Conservation (phyloP, 2,888 invertebrate genomes). For the Elmis aenea region DNA sequence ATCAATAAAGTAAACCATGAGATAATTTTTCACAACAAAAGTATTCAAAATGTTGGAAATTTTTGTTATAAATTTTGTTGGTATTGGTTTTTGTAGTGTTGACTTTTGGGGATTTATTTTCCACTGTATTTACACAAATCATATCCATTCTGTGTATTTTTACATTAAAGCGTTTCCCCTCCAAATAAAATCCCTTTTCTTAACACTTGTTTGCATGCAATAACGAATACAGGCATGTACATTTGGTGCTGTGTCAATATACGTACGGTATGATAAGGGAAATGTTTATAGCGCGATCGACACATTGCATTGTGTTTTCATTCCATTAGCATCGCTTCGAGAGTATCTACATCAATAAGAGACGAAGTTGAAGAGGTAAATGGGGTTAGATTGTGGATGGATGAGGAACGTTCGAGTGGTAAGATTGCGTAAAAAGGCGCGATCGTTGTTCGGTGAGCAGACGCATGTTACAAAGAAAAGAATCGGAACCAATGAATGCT, state of each 20-base stretch:
- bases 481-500: no score
- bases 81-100: no score
- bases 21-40: no score
- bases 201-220: slow-evolving; percentile 12
- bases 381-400: slow-evolving; percentile 2
- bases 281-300: slow-evolving; percentile 14
- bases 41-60: no score
- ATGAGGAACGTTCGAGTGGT: slow-evolving; percentile 10
- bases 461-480: no score
- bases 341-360: slow-evolving; percentile 6
- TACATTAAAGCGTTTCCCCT: slow-evolving; percentile 7
- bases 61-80: no score
- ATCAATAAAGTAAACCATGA: no score
- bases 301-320: slow-evolving; percentile 15
- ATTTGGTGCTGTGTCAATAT: slow-evolving; percentile 12
- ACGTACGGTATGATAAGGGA: slow-evolving; percentile 13
- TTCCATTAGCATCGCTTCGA: slow-evolving; percentile 10
- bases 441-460: no score
- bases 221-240: slow-evolving; percentile 12
- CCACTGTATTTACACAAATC: no score
- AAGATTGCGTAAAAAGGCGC: slow-evolving; percentile 13
- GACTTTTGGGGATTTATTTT: no score
- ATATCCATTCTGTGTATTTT: no score
- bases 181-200: slow-evolving; percentile 6
- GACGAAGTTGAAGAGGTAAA: slow-evolving; percentile 6